Evolutionary conservation across 2,888 invertebrate genomes (phyloP).

Genomic region (Smittia aterrima): DNA sequence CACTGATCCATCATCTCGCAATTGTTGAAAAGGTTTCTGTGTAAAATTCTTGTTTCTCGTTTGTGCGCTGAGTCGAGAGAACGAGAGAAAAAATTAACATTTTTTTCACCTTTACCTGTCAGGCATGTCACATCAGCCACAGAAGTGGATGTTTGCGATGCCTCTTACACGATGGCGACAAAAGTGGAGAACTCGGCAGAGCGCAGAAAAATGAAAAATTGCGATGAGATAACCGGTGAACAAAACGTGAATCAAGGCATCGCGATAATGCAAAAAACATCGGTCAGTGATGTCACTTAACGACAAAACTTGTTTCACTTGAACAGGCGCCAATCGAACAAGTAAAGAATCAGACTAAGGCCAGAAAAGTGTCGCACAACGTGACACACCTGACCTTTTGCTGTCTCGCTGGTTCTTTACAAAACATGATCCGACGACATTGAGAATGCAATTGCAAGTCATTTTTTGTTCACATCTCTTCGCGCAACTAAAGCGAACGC

Average conservation of each 20-base stretch:
- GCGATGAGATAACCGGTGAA: slow-evolving; percentile 17
- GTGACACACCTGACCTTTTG: too few relatives aligned
- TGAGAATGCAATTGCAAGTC: slow-evolving; percentile 11
- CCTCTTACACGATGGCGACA: slow-evolving; percentile 9
- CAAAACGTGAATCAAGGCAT: slow-evolving; percentile 15
- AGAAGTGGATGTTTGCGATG: not conserved
- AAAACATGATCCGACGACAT: slow-evolving; percentile 13
- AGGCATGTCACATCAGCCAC: slow-evolving; percentile 36
- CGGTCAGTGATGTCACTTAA: slow-evolving; percentile 13
- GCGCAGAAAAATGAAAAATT: slow-evolving; percentile 4
- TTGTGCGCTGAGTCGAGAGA: not conserved
- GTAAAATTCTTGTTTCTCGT: slow-evolving; percentile 9
- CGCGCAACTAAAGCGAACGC: not conserved
- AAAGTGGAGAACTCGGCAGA: not conserved
- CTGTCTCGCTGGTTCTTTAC: not conserved
- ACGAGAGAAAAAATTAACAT: slow-evolving; percentile 38
- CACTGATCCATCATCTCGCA: slow-evolving; percentile 16
- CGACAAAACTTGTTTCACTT: too few relatives aligned
- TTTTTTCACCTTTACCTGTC: slow-evolving; percentile 41
- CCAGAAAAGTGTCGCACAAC: too few relatives aligned
- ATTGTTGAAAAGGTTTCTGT: slow-evolving; percentile 3
- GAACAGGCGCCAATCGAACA: too few relatives aligned
- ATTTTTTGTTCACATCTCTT: not conserved
- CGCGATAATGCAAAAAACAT: not conserved
- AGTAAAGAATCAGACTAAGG: too few relatives aligned